These are phyloP conservation scores for Burhinus oedicnemus DNA, from an alignment of 2,113 vertebrate species.

Conservation along the genomic window DNA sequence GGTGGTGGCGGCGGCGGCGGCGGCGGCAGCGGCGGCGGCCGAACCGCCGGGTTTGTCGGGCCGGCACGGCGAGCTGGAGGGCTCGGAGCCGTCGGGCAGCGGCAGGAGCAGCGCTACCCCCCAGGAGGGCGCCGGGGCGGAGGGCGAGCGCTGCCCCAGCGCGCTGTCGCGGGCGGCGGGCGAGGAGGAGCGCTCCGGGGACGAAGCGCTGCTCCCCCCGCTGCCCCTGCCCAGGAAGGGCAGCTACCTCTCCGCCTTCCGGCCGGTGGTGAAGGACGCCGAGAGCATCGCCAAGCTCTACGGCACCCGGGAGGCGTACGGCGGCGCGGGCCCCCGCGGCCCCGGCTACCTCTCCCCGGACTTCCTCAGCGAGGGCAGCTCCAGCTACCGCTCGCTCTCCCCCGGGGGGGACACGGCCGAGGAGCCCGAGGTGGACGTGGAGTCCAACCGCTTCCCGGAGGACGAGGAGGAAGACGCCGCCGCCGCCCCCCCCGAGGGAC, in stretches of 20 bases:
- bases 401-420: conserved; percentile 89
- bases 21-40: conserved; percentile 32
- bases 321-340: conserved; percentile 58
- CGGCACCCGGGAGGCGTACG: conserved; percentile 84
- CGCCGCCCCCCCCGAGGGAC: neutral
- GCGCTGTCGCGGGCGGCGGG: conserved; percentile 47
- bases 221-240: conserved; percentile 84
- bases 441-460: conserved; percentile 87
- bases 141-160: conserved; percentile 75
- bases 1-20: conserved; percentile 64
- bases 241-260: conserved; percentile 93
- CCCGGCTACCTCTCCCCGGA: conserved; percentile 89
- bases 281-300: conserved; percentile 96
- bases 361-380: conserved; percentile 91
- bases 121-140: conserved; percentile 74
- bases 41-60: neutral
- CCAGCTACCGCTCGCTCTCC: conserved; percentile 89
- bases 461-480: conserved; percentile 63
- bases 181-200: conserved; percentile 82
- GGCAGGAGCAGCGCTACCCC: conserved; percentile 79
- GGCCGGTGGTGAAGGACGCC: conserved; percentile 91
- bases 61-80: conserved; percentile 21
- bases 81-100: conserved; percentile 63
- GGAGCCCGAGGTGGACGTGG: conserved; percentile 94
- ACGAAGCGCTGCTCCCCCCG: conserved; percentile 81